Conservation (phyloP, 2,113 vertebrate species). For the Protobothrops flavoviridis region DNA sequence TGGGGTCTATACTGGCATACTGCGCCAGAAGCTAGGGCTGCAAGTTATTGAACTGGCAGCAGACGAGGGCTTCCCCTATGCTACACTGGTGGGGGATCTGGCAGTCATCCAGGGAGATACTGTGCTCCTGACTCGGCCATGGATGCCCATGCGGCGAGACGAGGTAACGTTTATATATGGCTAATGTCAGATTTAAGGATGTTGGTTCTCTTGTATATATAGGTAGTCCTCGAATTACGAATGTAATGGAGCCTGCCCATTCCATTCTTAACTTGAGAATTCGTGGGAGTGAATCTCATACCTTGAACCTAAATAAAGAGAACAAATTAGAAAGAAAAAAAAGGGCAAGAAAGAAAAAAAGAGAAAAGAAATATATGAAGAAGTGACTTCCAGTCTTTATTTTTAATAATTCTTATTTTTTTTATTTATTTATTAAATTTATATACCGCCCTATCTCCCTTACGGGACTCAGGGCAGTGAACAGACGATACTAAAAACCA, state of each 20-base stretch:
- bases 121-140: constrained; percentile 83
- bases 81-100: constrained; percentile 85
- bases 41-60: constrained; percentile 88
- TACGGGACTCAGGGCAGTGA: no score
- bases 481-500: no score
- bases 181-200: not conserved
- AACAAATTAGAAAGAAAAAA: not conserved
- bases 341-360: not conserved
- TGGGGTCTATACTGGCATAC: constrained; percentile 83
- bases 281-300: no score
- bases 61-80: constrained; percentile 78
- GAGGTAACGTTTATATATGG: constrained; percentile 71
- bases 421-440: no score
- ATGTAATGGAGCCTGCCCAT: no score
- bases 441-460: no score
- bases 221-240: no score
- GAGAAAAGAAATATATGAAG: not conserved
- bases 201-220: not conserved
- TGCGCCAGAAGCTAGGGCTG: constrained; percentile 90
- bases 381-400: not conserved
- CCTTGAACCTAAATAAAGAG: not conserved
- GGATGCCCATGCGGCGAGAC: constrained; percentile 76
- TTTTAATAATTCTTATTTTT: not conserved
- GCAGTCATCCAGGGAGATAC: constrained; percentile 87
- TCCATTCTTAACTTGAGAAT: no score